Base-by-base conservation (phyloP, 2,888 invertebrate genomes). In the Trisateles emortualis region DNA sequence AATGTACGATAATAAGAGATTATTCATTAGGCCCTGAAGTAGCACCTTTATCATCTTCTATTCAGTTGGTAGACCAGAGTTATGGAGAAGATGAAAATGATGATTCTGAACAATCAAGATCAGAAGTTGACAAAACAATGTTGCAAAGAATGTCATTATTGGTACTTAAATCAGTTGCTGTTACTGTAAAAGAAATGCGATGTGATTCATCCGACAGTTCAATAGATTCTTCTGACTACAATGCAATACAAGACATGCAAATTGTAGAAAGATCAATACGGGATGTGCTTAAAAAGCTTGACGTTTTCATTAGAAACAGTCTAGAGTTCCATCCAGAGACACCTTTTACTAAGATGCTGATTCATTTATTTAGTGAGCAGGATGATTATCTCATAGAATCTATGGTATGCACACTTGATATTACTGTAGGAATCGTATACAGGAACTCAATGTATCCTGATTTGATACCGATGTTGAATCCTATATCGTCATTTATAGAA, bases 361-460 rank as follows among this genome's bases (percentile, higher is more conserved):
- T 98, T 53, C 96, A 97, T 83, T 90, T 98, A 52, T 98, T 98
- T 77, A 96, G 96, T 72, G 97, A 98, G 86, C 98, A 98, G 83
- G 98, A 98, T 79, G 98, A 98, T 86, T 97, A 97, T 76, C 89
- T 98, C 69, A 96, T 98, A 53, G 98, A 98, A 90, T 96, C 97
- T 2, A 97, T 98, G 97, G 96, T 98, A 5, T 98, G 98, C 83
- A 97, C 97, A 30, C 87, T 98, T 42, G 98, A 98, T 84, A 97
- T 98, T 39, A 97, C 96, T 0, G 96, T 96, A 17, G 97, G 97
- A 33, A 95, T 98, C 51, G 96, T 96, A 19, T 96, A 96, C 79
- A 94, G 97, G 44, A 96, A 96, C 76, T 96, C 96, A 0, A 95
- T 96, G 53, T 96, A 96, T 72, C 96, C 96, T 1, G 96, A 97